These are phyloP conservation scores for Stenoptilia bipunctidactyla DNA, from an alignment of 2,888 invertebrate genomes.

Conservation along the genomic window DNA sequence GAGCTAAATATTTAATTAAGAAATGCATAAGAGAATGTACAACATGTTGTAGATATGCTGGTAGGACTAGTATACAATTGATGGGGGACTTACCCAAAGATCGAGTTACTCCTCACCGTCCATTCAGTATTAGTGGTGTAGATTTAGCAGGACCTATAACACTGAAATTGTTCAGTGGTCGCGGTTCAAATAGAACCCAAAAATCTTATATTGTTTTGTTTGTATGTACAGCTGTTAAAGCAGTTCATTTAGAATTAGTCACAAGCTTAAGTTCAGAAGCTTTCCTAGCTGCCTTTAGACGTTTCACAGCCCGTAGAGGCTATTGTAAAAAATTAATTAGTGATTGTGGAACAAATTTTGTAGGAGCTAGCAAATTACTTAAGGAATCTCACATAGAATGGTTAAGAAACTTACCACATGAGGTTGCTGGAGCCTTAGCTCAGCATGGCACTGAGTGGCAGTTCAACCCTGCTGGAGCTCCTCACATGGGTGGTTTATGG, in stretches of 20 bases:
- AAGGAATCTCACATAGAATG: background rate
- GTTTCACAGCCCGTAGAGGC: constrained; percentile 18
- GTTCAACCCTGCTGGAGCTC: constrained; percentile 15
- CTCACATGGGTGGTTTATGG: constrained; percentile 19
- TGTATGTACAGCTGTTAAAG: constrained; percentile 18
- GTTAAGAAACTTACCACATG: constrained; percentile 1
- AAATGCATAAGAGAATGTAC: constrained; percentile 9
- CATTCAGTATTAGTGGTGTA: constrained; percentile 13
- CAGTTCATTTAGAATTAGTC: constrained; percentile 24
- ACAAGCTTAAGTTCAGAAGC: constrained; percentile 21
- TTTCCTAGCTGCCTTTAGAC: constrained; percentile 17
- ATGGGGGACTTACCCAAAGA: constrained; percentile 10
- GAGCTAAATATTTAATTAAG: constrained; percentile 9
- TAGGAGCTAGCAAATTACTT: constrained; percentile 15
- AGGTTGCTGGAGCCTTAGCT: constrained; percentile 7
- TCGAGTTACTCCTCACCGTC: constrained; percentile 8
- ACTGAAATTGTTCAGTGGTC: constrained; percentile 10
- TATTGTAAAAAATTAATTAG: constrained; percentile 15
- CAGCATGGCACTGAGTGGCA: constrained; percentile 17
- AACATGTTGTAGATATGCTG: constrained; percentile 8
- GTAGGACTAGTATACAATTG: constrained; percentile 6
- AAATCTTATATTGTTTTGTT: constrained; percentile 22
- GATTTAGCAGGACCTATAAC: constrained; percentile 13
- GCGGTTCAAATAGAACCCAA: constrained; percentile 12
- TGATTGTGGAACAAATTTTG: constrained; percentile 18